phyloP scores from a whole-genome alignment of 2,888 invertebrate species.

The Tethea ocularis region DNA sequence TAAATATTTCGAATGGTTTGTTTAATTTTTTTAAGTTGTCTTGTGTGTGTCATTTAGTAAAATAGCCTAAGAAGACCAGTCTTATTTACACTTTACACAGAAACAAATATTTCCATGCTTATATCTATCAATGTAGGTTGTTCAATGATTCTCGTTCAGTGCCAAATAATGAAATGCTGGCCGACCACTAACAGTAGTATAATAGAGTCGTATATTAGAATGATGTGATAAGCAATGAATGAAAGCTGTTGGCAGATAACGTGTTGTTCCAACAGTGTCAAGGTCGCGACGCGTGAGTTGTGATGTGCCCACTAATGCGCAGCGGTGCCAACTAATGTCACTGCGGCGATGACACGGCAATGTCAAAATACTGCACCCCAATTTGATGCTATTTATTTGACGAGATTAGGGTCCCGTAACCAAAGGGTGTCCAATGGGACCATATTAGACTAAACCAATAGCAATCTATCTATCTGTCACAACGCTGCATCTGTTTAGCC shows the following conservation, averaged over 20 bases:
- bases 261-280: constrained; percentile 62
- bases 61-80: constrained; percentile 13
- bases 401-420: too few species aligned
- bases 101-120: neutral
- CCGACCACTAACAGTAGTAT: neutral
- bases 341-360: constrained; percentile 14
- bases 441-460: too few species aligned
- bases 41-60: constrained; percentile 19
- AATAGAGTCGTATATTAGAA: constrained; percentile 7
- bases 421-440: too few species aligned
- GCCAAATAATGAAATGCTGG: neutral
- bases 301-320: constrained; percentile 20
- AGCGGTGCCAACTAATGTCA: constrained; percentile 52
- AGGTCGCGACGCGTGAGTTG: constrained; percentile 51
- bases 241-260: constrained; percentile 66
- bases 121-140: neutral
- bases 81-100: too few species aligned
- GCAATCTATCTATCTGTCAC: too few species aligned
- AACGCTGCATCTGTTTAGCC: too few species aligned
- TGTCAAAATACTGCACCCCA: neutral
- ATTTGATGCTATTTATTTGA: neutral
- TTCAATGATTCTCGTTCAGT: neutral
- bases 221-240: constrained; percentile 54
- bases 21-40: constrained; percentile 20
- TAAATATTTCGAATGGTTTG: constrained; percentile 34